Percentiles rank a stretch among this genome's conserved stretches.
Conservation (phyloP, 2,888 invertebrate species). For the Pollenia labialis region DNA sequence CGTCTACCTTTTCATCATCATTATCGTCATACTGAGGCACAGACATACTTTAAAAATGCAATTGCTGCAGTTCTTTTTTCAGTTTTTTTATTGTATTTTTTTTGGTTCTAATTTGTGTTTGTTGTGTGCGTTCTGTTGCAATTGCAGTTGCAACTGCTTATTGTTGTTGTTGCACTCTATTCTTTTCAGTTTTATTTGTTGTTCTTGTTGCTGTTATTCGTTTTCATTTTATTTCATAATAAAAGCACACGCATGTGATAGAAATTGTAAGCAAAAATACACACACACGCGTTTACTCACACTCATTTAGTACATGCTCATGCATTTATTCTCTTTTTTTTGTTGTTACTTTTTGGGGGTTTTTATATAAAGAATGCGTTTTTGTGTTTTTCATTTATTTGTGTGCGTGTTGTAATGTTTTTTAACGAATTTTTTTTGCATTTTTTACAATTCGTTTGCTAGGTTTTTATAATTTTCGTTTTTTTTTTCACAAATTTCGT, state of each 20-base stretch:
- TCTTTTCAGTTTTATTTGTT: constrained; percentile 47
- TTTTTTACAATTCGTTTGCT: constrained; percentile 51
- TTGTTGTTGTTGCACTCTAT: constrained; percentile 54
- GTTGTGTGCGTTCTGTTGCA: constrained; percentile 60
- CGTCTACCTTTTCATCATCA: constrained; percentile 70
- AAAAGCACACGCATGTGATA: constrained; percentile 76
- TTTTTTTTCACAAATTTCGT: constrained; percentile 80
- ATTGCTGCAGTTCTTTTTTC: constrained; percentile 69
- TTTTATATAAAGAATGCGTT: constrained; percentile 58
- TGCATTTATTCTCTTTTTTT: constrained; percentile 2
- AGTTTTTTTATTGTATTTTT: constrained; percentile 21
- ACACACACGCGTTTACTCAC: background rate
- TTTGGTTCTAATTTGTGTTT: constrained; percentile 25
- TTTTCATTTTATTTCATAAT: constrained; percentile 70
- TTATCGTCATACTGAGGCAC: constrained; percentile 43
- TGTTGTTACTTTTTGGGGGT: constrained; percentile 71
- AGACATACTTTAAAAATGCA: constrained; percentile 65
- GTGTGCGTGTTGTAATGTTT: constrained; percentile 63
- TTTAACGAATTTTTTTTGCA: constrained; percentile 25
- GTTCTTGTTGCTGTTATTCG: constrained; percentile 42
- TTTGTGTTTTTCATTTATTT: constrained; percentile 58
- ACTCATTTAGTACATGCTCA: constrained; percentile 11
- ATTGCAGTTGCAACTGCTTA: constrained; percentile 71
- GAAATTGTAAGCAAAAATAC: constrained; percentile 60
- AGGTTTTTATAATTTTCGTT: constrained; percentile 75